Percentiles rank a stretch among this genome's conserved stretches.
Conservation (phyloP, 2,113 vertebrate species). For the Tyto alba region DNA sequence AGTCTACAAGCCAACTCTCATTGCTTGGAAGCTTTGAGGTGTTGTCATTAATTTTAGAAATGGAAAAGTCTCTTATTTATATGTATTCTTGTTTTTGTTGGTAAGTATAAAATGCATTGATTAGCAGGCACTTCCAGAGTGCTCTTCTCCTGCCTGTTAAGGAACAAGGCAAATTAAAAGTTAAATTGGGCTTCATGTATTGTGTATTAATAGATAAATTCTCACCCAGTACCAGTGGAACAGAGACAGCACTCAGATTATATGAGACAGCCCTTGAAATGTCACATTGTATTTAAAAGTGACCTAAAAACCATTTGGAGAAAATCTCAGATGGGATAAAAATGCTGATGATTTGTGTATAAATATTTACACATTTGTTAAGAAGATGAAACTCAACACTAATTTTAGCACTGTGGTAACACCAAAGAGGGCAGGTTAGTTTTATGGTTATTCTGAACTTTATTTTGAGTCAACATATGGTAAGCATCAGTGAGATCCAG, state of each 20-base stretch:
- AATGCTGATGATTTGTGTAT: constrained; percentile 72
- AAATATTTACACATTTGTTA: constrained; percentile 9
- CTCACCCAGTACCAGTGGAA: constrained; percentile 74
- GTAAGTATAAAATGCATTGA: neutral
- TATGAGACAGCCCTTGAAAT: constrained; percentile 68
- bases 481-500: neutral
- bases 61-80: neutral
- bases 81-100: neutral
- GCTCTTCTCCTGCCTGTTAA: constrained; percentile 27
- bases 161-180: constrained; percentile 47
- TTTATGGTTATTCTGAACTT: neutral
- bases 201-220: constrained; percentile 58
- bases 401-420: neutral
- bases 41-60: neutral
- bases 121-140: constrained; percentile 23
- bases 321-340: constrained; percentile 74
- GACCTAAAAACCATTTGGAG: constrained; percentile 76
- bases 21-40: neutral
- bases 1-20: neutral
- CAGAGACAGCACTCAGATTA: constrained; percentile 73
- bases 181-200: constrained; percentile 42
- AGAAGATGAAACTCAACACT: neutral
- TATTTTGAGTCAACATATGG: neutral
- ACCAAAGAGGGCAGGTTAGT: neutral
- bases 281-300: constrained; percentile 73